phyloP scores from a whole-genome alignment of 2,797 vertebrate species.

The Poeciliopsis paucimaculata region DNA sequence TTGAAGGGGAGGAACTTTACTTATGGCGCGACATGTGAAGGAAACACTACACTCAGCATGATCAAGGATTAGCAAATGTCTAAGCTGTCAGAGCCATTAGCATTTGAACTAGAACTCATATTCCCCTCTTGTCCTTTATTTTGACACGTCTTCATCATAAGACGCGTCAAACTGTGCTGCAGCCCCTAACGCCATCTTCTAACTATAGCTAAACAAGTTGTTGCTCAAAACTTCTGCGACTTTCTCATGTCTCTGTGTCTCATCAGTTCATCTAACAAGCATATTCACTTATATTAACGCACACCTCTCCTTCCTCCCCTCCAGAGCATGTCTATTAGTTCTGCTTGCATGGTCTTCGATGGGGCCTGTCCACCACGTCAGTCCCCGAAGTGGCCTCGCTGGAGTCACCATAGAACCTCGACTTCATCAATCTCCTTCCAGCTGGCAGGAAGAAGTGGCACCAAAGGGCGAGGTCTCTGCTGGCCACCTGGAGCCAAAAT shows the following conservation, averaged over 20 bases:
- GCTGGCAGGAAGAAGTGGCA: conserved; percentile 64
- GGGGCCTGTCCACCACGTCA: conserved; percentile 62
- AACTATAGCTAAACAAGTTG: conserved; percentile 11
- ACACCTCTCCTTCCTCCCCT: conserved; percentile 41
- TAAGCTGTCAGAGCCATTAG: conserved; percentile 17
- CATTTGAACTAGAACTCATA: conserved; percentile 32
- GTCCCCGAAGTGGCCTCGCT: conserved; percentile 51
- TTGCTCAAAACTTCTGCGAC: neutral
- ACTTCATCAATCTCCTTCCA: conserved; percentile 71
- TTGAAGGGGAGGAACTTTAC: conserved; percentile 1
- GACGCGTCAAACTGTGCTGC: conserved; percentile 22
- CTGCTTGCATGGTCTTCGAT: conserved; percentile 75
- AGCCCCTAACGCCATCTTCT: conserved; percentile 5
- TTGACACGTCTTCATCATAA: conserved; percentile 24
- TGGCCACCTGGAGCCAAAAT: conserved; percentile 56
- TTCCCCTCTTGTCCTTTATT: conserved; percentile 25
- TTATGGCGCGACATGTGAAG: conserved; percentile 10
- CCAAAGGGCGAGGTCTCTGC: conserved; percentile 44
- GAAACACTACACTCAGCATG: conserved; percentile 18
- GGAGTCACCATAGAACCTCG: conserved; percentile 57
- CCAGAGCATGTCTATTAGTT: conserved; percentile 72
- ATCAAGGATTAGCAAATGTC: conserved; percentile 9
- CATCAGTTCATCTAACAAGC: conserved; percentile 17
- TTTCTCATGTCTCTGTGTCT: conserved; percentile 7
- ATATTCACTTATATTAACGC: conserved; percentile 32